Evolutionary conservation across 2,113 vertebrate species (phyloP).

Genomic region (Corythaeola cristata): DNA sequence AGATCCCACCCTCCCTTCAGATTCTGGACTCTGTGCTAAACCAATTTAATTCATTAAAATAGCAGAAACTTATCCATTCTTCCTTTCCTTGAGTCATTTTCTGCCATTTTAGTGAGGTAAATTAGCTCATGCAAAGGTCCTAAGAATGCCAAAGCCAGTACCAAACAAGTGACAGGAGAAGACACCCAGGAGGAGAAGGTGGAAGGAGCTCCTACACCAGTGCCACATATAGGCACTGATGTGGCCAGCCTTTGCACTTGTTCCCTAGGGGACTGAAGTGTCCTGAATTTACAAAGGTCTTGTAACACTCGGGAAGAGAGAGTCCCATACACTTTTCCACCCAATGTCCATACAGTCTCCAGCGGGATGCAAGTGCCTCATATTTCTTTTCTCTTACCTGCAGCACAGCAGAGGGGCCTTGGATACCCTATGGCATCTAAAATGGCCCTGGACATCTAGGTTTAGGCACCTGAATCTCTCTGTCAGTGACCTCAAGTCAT

Average conservation of each 20-base stretch:
- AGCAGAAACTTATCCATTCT: neutral
- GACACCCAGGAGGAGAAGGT: neutral
- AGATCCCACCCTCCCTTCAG: neutral
- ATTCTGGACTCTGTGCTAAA: neutral
- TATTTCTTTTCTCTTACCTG: neutral
- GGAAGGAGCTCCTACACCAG: neutral
- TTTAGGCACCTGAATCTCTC: neutral
- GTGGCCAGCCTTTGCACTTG: neutral
- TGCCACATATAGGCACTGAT: no score
- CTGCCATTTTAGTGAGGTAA: neutral
- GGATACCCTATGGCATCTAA: neutral
- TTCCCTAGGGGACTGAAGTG: rapidly evolving
- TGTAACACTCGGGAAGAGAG: neutral
- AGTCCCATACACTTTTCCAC: neutral
- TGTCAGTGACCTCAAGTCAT: neutral
- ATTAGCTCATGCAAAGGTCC: neutral
- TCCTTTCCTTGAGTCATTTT: neutral
- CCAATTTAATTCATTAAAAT: neutral
- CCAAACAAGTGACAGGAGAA: neutral
- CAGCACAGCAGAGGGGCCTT: neutral
- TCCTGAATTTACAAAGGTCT: neutral
- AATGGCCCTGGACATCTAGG: neutral
- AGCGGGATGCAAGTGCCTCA: rapidly evolving
- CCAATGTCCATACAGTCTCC: rapidly evolving
- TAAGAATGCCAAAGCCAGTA: neutral